Percentiles rank a stretch among this genome's conserved stretches.
These are phyloP conservation scores for Trisateles emortualis DNA, from an alignment of 2,888 invertebrate species.

Conservation along the genomic window DNA sequence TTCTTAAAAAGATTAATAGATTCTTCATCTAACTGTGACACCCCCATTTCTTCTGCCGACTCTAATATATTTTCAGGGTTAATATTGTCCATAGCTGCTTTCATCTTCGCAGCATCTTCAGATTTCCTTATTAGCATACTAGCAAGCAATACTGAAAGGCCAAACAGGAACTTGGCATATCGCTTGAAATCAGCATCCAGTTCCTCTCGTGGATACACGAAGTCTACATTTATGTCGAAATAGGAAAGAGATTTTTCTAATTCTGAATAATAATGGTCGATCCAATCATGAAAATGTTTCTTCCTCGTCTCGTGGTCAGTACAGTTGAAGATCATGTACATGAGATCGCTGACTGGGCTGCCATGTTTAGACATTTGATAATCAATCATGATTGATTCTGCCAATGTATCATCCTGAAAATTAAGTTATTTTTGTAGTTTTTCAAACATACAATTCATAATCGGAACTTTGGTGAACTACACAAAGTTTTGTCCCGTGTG, in stretches of 20 bases:
- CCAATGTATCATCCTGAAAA: constrained; percentile 51
- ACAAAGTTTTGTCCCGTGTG: too few relatives aligned
- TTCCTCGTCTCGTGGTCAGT: constrained; percentile 51
- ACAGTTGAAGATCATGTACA: constrained; percentile 58
- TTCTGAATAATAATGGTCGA: constrained; percentile 48
- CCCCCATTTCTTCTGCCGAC: background rate
- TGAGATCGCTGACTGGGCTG: constrained; percentile 56
- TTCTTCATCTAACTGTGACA: constrained; percentile 16
- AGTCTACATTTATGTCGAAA: constrained; percentile 43
- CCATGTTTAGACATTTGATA: constrained; percentile 55
- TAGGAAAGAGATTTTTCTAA: constrained; percentile 44
- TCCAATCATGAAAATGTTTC: constrained; percentile 48
- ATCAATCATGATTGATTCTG: constrained; percentile 58
- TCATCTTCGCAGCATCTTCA: constrained; percentile 43
- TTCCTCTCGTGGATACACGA: constrained; percentile 46
- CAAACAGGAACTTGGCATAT: constrained; percentile 43
- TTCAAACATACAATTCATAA: background rate
- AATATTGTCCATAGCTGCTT: constrained; percentile 19
- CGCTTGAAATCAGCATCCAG: constrained; percentile 50
- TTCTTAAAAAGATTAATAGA: constrained; percentile 28
- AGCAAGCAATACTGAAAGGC: constrained; percentile 31
- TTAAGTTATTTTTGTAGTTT: background rate
- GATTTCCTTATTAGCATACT: constrained; percentile 37
- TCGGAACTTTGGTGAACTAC: too few relatives aligned
- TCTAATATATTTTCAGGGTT: background rate